Percentiles rank a stretch among this genome's conserved stretches.
phyloP scores from a whole-genome alignment of 2,888 invertebrate genomes.

The Ptilodon capucinus region DNA sequence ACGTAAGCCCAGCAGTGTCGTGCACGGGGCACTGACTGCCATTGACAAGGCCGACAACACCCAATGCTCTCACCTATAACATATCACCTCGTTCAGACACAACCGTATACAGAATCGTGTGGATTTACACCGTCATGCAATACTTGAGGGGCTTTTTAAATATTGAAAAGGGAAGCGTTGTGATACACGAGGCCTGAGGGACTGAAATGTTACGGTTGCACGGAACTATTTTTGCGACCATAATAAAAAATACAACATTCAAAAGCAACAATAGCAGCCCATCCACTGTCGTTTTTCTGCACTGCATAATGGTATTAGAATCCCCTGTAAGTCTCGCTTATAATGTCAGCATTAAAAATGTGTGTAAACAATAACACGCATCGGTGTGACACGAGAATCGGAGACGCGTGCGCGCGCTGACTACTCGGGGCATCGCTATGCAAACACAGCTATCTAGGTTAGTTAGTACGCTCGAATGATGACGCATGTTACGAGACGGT shows the following conservation, averaged over 20 bases:
- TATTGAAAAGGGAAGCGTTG: background rate
- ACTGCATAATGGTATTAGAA: too few relatives aligned
- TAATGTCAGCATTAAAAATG: background rate
- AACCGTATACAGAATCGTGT: background rate
- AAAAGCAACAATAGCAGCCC: too few relatives aligned
- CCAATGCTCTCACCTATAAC: constrained; percentile 3
- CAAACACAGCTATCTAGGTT: background rate
- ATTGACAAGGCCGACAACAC: constrained; percentile 11
- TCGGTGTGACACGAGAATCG: background rate
- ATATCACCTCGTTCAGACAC: constrained; percentile 5
- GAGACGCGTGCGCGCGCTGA: background rate
- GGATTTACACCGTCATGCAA: background rate
- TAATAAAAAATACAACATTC: too few relatives aligned
- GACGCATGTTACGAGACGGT: background rate
- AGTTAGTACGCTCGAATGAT: background rate
- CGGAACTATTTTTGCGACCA: too few relatives aligned
- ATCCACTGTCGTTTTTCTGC: too few relatives aligned
- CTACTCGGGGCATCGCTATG: background rate
- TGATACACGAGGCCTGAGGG: background rate
- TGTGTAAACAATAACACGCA: background rate
- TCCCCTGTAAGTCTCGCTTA: too few relatives aligned
- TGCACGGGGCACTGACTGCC: constrained; percentile 15
- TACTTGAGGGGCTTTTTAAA: background rate
- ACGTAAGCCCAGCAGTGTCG: background rate
- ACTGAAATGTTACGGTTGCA: too few relatives aligned